phyloP scores from a whole-genome alignment of 1,140 invertebrate genomes.

The Phocides pigmalion region DNA sequence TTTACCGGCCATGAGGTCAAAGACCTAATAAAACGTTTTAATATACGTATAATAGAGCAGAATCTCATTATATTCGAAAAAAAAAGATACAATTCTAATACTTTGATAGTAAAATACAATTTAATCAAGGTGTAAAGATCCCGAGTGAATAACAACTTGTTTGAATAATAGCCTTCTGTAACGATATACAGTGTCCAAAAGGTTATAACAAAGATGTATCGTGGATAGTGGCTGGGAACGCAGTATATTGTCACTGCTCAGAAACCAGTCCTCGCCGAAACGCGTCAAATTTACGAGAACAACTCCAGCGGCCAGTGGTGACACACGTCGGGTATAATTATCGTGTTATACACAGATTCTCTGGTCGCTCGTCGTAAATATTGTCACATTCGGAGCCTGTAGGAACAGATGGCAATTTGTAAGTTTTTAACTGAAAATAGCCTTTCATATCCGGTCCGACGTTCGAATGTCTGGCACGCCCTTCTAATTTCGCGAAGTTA shows the following conservation, averaged over 20 bases:
- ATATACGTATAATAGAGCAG: neutral
- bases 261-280: constrained; percentile 37
- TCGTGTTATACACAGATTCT: constrained; percentile 34
- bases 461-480: too few species aligned
- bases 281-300: constrained; percentile 40
- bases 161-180: too few species aligned
- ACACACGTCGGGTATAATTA: constrained; percentile 29
- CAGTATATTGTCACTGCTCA: constrained; percentile 31
- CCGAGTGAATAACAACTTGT: neutral
- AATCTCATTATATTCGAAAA: too few species aligned
- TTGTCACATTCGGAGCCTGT: neutral
- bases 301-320: constrained; percentile 19
- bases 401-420: neutral
- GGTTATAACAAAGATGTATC: constrained; percentile 27
- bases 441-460: too few species aligned
- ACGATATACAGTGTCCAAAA: neutral
- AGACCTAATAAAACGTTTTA: constrained; percentile 1
- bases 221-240: constrained; percentile 18
- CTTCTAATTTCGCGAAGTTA: too few species aligned
- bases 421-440: too few species aligned
- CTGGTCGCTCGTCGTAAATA: constrained; percentile 18
- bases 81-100: too few species aligned
- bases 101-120: too few species aligned
- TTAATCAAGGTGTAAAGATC: too few species aligned
- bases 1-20: neutral